These are phyloP conservation scores for Aegithalos caudatus DNA, from an alignment of 2,113 vertebrate species.

Conservation along the genomic window DNA sequence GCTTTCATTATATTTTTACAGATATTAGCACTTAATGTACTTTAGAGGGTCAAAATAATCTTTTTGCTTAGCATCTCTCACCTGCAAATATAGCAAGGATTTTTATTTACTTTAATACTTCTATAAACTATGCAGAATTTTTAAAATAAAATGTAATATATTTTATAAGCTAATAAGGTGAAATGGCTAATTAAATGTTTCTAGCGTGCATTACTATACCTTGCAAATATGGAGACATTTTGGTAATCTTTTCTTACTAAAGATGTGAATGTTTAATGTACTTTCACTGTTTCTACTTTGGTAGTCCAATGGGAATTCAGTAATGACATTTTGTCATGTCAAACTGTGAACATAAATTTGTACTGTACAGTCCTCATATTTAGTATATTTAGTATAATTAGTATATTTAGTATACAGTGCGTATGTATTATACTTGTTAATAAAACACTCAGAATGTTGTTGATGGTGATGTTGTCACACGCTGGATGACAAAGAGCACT, in stretches of 20 bases:
- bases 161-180: conserved; percentile 84
- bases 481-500: not conserved
- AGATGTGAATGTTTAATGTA: conserved; percentile 85
- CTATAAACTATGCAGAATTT: conserved; percentile 80
- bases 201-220: conserved; percentile 80
- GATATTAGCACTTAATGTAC: conserved; percentile 72
- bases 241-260: conserved; percentile 79
- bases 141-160: conserved; percentile 81
- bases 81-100: conserved; percentile 72
- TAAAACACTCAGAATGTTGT: conserved; percentile 78
- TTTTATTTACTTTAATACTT: conserved; percentile 76
- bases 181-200: conserved; percentile 88
- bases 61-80: conserved; percentile 73
- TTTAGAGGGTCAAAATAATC: conserved; percentile 75
- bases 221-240: conserved; percentile 82
- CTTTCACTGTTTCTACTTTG: conserved; percentile 80
- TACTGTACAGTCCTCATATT: conserved; percentile 84
- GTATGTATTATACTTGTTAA: conserved; percentile 86
- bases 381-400: conserved; percentile 69
- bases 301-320: conserved; percentile 90
- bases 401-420: conserved; percentile 69
- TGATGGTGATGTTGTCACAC: not conserved
- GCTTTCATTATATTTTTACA: conserved; percentile 66
- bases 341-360: conserved; percentile 91
- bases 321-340: conserved; percentile 86